Base-by-base conservation (phyloP, 1,140 invertebrate species). In the Saccostrea glomerata region DNA sequence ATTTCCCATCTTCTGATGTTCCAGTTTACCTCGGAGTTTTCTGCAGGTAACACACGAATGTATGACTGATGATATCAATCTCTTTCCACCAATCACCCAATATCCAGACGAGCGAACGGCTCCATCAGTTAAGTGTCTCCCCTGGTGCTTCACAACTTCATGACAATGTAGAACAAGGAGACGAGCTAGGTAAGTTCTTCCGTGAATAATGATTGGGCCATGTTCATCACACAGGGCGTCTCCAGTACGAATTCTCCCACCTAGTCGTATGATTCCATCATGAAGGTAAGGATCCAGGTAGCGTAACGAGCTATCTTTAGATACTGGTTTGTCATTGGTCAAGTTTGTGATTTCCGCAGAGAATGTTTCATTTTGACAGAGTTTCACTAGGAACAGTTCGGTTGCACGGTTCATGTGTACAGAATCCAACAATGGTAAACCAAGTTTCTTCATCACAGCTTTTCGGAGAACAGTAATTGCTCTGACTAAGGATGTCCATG, bases 1-100 rank as follows among this genome's bases (percentile, higher is more conserved):
- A 20, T 17, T 47, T 47, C 40, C 82, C 36, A 83, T 83, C 82
- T 83, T 83, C 25, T 83, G 82, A 23, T 83, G 54, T n/a, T 83
- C 82, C 23, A 47, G 20, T 54, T 55, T n/a, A 47, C 82, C 4
- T n/a, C 82, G 30, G 4, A 83, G 82, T 83, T 83, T 83, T 20
- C 40, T 20, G 36, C 82, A 83, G 20, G 25, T 47, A 17, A 83
- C 82, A 83, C 82, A 83, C 0, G 36, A 54, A 55, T 83, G 54
- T 83, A 82, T 47, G 15, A 83, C 0, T 11, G 82, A 54, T 47
- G 17, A 40, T 12, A 83, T 83, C 13, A 83, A 23, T 55, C 15
- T 83, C 40, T 83, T 47, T 30, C 82, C 40, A 15, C 82, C 82
- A 47, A 83, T 55, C 15, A 83, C 20, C 82, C 30, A 83, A 55